Evolutionary conservation across 2,888 invertebrate species (phyloP), one percentile per base, ranked within the genome.

Genomic region (Timandra comae): DNA sequence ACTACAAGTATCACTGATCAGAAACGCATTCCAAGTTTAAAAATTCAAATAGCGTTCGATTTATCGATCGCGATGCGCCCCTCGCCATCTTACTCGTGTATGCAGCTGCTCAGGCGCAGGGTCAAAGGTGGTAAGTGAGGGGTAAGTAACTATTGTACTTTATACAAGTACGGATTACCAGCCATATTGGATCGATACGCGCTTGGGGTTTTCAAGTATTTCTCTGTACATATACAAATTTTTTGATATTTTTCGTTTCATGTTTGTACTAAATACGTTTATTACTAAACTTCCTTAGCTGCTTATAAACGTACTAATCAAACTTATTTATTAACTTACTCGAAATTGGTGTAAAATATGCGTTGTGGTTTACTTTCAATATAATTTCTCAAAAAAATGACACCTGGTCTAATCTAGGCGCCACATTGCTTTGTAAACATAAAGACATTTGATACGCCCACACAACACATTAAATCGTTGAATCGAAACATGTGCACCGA

Each of bases 401-500:
- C 60, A 62, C 58, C 55, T 63, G 52, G 56, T 41, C 47, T 67
- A 66, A 66, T 67, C 58, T 66, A 66, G 68, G 77, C 78, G 75
- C 76, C 78, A 68, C 59, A 49, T 52, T 55, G 36, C 51, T 2
- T 22, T 24, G 24, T 53, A 57, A 59, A 57, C 60, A 50, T 49
- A 42, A 56, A 68, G 79, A 71, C 68, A 82, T 75, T 66, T 54
- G 75, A 82, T 79, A 78, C 81, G 75, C 79, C 80, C 78, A 79
- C 78, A 74, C 16, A 68, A 69, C 69, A 70, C 69, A 71, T 74
- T 72, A 73, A 68, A 67, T 69, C 63, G 59, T 75, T 16, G 73
- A 74, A 82, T 80, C 79, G 77, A 76, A 75, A 60, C 81, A 82
- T 79, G 77, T 79, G 80, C 57, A 65, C 50, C 35, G 76, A 79